phyloP scores from a whole-genome alignment of 1,140 invertebrate species.

The Neomicropteryx cornuta region DNA sequence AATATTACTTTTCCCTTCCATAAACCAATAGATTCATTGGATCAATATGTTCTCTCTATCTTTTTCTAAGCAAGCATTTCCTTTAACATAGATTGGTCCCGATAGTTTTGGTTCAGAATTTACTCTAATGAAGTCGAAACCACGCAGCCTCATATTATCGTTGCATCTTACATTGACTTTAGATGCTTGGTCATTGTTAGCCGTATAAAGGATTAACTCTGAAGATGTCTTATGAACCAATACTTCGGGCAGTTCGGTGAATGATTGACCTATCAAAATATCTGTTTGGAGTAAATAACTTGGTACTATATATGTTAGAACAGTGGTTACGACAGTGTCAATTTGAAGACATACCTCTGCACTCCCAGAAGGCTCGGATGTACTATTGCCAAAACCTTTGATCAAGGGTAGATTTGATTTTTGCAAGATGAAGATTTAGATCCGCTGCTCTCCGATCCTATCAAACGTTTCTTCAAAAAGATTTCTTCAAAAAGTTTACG shows the following conservation, averaged over 20 bases:
- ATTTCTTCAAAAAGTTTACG: too few relatives aligned
- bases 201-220: not conserved
- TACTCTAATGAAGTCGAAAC: not conserved
- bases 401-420: constrained; percentile 2
- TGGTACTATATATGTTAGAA: constrained; percentile 3
- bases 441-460: too few relatives aligned
- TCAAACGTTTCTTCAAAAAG: too few relatives aligned
- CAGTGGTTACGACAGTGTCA: constrained; percentile 3
- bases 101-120: not conserved
- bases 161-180: not conserved
- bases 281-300: constrained; percentile 2
- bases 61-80: constrained; percentile 1
- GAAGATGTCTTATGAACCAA: constrained; percentile 4
- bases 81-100: not conserved
- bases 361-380: constrained; percentile 1
- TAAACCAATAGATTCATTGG: constrained; percentile 1
- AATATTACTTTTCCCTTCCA: too few relatives aligned
- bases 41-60: not conserved
- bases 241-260: constrained; percentile 4
- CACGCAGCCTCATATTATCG: not conserved
- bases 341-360: not conserved
- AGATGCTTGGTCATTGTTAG: not conserved
- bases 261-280: constrained; percentile 4
- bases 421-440: too few relatives aligned
- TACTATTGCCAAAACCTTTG: constrained; percentile 7